Evolutionary conservation across 2,888 invertebrate species (phyloP).

Genomic region (Ecdyonurus torrentis): DNA sequence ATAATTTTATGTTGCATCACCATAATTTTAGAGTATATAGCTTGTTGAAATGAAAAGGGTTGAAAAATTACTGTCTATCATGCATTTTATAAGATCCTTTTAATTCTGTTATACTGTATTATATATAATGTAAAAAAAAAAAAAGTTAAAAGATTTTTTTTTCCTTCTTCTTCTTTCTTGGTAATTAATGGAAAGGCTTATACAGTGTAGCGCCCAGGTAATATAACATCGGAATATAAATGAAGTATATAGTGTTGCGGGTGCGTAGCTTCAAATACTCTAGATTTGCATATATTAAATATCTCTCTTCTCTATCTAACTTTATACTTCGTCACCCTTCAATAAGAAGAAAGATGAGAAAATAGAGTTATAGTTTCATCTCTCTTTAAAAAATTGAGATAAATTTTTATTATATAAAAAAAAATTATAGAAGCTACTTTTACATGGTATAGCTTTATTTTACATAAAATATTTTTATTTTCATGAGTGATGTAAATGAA

Average conservation of each 20-base stretch:
- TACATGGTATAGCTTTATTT: no score
- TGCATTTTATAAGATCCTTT: neutral
- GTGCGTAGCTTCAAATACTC: neutral
- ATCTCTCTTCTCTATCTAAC: no score
- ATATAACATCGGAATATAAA: neutral
- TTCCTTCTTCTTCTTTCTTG: neutral
- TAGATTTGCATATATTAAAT: neutral
- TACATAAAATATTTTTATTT: no score
- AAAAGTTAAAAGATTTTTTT: neutral
- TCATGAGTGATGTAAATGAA: no score
- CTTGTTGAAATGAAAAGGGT: neutral
- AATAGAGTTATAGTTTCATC: neutral
- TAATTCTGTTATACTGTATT: neutral
- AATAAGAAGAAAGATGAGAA: neutral
- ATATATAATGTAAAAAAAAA: neutral
- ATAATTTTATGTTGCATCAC: neutral
- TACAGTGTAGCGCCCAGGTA: neutral
- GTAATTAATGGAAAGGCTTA: neutral
- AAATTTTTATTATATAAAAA: no score
- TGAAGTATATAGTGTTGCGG: neutral
- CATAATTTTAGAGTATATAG: neutral
- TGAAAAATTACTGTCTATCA: neutral
- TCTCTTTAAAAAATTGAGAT: no score
- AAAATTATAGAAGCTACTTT: no score
- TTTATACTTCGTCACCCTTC: neutral